Percentiles rank a stretch among this genome's conserved stretches.
phyloP scores from a whole-genome alignment of 2,888 invertebrate species.

The Thera obeliscata region DNA sequence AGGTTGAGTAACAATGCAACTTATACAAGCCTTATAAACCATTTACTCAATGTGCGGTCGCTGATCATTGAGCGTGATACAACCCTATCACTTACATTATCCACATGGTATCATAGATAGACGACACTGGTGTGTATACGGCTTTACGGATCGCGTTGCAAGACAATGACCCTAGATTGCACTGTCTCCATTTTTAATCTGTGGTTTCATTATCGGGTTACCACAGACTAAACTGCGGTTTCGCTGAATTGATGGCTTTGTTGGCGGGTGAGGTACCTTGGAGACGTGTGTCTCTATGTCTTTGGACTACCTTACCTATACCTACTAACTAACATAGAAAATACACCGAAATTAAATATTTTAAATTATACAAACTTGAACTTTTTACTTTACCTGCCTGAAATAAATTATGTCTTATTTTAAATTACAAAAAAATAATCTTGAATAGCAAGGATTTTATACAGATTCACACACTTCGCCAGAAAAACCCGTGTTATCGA shows the following conservation, averaged over 20 bases:
- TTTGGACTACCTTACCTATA: too few relatives aligned
- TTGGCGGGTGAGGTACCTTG: background rate
- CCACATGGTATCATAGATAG: constrained; percentile 13
- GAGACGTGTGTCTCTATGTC: too few relatives aligned
- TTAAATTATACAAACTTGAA: too few relatives aligned
- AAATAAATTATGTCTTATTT: too few relatives aligned
- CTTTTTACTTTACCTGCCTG: too few relatives aligned
- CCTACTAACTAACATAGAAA: background rate
- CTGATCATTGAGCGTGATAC: background rate
- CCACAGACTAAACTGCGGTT: constrained; percentile 31
- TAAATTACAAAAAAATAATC: too few relatives aligned
- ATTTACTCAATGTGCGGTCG: background rate
- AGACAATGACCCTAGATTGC: constrained; percentile 37
- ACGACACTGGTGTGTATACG: constrained; percentile 17
- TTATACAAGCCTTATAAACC: background rate
- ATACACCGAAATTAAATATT: background rate
- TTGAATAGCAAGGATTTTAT: too few relatives aligned
- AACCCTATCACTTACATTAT: constrained; percentile 5
- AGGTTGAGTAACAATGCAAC: background rate
- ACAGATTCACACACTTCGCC: too few relatives aligned
- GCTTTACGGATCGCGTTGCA: constrained; percentile 27
- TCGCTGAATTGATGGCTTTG: constrained; percentile 20
- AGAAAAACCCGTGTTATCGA: too few relatives aligned
- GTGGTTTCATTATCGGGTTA: constrained; percentile 30
- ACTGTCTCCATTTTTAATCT: constrained; percentile 36